phyloP scores from a whole-genome alignment of 2,797 vertebrate species.

The Acipenser oxyrinchus region DNA sequence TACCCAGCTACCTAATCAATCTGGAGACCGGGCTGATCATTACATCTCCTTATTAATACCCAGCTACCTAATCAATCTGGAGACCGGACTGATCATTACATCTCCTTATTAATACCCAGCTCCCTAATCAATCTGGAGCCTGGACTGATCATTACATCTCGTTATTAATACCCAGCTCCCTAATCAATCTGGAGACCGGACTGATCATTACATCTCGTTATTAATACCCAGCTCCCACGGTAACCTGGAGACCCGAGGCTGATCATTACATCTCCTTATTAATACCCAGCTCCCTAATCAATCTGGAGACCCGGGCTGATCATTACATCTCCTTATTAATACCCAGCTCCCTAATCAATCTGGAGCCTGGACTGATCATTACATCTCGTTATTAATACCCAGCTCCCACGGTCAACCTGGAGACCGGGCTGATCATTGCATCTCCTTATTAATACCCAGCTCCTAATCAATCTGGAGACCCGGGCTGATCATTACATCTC shows the following conservation, averaged over 20 bases:
- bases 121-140: no score
- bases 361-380: background rate
- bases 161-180: background rate
- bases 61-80: background rate
- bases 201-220: background rate
- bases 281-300: background rate
- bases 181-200: no score
- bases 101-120: slow-evolving; percentile 3
- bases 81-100: background rate
- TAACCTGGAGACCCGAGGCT: no score
- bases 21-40: background rate
- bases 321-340: background rate
- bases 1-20: background rate
- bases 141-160: no score
- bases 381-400: slow-evolving; percentile 3
- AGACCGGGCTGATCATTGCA: background rate
- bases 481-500: background rate
- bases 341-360: background rate
- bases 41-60: background rate
- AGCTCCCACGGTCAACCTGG: background rate
- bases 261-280: background rate
- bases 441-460: slow-evolving; percentile 3
- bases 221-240: background rate
- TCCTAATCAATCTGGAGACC: background rate
- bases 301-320: background rate